Evolutionary conservation across 1,140 invertebrate species (phyloP), one percentile per base, ranked within the genome.

Genomic region (Lucilia cuprina): DNA sequence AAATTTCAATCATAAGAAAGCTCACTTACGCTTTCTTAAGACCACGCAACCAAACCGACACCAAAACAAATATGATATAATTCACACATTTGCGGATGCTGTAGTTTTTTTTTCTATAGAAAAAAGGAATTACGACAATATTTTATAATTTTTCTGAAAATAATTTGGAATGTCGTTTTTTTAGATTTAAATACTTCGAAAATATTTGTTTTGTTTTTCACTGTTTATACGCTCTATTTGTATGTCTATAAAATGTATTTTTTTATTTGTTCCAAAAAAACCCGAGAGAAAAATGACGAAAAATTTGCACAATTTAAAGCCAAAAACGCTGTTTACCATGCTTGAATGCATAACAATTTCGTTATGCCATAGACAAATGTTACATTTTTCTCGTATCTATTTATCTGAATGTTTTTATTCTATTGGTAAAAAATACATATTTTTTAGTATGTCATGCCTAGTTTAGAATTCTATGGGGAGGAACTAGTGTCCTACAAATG

Each of bases 251-350:
- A n/a, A 14, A 14, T 60, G 5, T 60, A 5, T n/a, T 60, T 35
- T 3, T 41, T 25, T n/a, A 80, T 30, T 30, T 30, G 25, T 30
- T 30, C 25, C 25, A 25, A 50, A 80, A 80, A 80, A 80, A 50
- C 41, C 77, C 77, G 21, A 80, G 77, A 80, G 77, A 47, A 80
- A 80, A 80, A 80, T 80, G 77, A 80, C 77, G 77, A 80, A 80
- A 80, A 80, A 80, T 80, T 80, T 80, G 41, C 77, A 80, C 77
- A 80, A 80, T 80, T 80, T 80, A 80, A 80, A 80, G 77, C 77
- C 77, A 80, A 80, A 80, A 80, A 80, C 41, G 77, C 77, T 80
- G 77, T 80, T 70, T 70, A 49, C n/a, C 77, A 80, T 25, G 77
- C 41, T 80, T 50, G 77, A 80, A 80, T 80, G 77, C 77, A 50